Evolutionary conservation across 2,888 invertebrate genomes (phyloP), one percentile per base, ranked within the genome.

Genomic region (Caradrina kadenii): DNA sequence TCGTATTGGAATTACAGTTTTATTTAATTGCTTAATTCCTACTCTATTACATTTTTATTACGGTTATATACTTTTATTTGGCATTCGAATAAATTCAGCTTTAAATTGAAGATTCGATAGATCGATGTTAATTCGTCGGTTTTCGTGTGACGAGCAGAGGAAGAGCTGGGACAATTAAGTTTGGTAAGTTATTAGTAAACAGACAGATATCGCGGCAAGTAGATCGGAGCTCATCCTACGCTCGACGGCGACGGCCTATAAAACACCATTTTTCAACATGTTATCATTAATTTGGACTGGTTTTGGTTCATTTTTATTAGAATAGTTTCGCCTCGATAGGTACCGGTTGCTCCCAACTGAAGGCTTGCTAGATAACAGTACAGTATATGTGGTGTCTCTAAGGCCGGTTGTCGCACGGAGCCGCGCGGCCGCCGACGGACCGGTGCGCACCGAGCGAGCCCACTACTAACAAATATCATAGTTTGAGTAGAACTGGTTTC

Each of bases 351-450:
- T 81, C 82, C 82, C 62, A 89, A 89, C 91, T 92, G 93, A 93
- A 93, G 92, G 91, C 92, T 93, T 62, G 66, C 92, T 89, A 94
- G 94, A 93, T 94, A 96, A 95, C 95, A 95, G 95, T 95, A 95
- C 82, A 91, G 64, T 93, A 92, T 93, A 94, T 94, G 91, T 91
- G 91, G 76, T 67, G 72, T 76, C 73, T 73, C 67, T 68, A 55
- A 71, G 52, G 68, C 58, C 53, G 71, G n/a, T 59, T 48, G 79
- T 86, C 86, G 84, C 80, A 1, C 48, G 90, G 92, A 88, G 91
- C 19, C 26, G 56, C 17, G 13, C 63, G 62, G 35, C 52, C 8
- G 22, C 50, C 21, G 49, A 17, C 66, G 60, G 58, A 45, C 31
- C 55, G 66, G 52, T 49, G 54, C 68, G 68, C 49, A 7, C 31